Conservation (phyloP, 2,113 vertebrate species). For the Coptodon bakossiorum region DNA sequence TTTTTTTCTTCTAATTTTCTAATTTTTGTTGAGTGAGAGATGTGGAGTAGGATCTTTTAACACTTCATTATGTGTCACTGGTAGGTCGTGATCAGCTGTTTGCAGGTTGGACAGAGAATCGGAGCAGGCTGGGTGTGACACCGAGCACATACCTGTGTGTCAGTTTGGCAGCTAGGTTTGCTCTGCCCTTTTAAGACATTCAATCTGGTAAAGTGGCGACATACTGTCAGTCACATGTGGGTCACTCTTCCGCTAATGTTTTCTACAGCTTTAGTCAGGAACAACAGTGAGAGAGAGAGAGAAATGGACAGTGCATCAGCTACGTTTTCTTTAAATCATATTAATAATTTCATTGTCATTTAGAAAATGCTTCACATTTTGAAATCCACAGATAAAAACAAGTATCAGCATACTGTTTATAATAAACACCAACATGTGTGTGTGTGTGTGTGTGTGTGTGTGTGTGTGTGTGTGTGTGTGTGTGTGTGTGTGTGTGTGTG, state of each 20-base stretch:
- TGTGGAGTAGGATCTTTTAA: not conserved
- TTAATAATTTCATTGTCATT: not conserved
- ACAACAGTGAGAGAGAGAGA: not conserved
- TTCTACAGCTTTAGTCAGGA: not conserved
- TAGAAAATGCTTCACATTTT: not conserved
- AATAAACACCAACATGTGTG: not conserved
- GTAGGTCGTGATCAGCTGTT: not conserved
- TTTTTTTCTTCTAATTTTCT: not conserved
- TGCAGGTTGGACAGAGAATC: not conserved
- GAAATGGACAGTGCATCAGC: not conserved
- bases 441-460: not conserved
- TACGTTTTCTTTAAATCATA: not conserved
- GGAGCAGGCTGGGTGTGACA: not conserved
- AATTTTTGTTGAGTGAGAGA: rapidly evolving
- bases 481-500: not conserved
- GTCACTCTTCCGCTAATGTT: not conserved
- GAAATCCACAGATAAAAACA: not conserved
- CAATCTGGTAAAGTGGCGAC: not conserved
- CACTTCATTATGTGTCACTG: not conserved
- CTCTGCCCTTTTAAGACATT: not conserved
- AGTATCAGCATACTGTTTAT: not conserved
- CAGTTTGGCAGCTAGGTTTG: not conserved
- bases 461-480: too few relatives aligned
- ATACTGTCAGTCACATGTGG: not conserved
- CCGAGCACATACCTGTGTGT: not conserved